Conservation (phyloP, 2,797 vertebrate genomes). For the Simalia tracyae region DNA sequence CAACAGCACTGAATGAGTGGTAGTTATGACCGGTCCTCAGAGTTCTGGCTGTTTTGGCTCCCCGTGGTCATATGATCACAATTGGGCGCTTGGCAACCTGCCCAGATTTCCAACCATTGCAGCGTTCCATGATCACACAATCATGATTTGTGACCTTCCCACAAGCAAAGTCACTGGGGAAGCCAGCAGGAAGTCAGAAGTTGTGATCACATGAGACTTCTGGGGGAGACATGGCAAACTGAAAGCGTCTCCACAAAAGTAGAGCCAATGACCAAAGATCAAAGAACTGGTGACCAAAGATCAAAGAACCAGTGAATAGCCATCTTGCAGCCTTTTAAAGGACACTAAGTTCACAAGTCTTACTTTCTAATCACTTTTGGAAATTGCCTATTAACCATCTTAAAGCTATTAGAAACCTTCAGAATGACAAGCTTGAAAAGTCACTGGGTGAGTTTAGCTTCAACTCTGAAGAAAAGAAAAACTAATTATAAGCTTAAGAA, state of each 20-base stretch:
- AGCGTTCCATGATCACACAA: background rate
- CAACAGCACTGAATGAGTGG: background rate
- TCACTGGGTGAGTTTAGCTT: background rate
- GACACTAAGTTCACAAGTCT: background rate
- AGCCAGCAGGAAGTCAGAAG: background rate
- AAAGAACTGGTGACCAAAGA: background rate
- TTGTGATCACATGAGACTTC: background rate
- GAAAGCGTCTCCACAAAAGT: background rate
- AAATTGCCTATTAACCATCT: background rate
- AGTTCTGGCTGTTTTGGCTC: background rate
- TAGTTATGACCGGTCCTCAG: background rate
- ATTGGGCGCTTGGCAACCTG: background rate
- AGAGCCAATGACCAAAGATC: background rate
- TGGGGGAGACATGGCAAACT: background rate
- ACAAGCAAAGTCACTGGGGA: background rate
- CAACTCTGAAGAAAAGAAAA: background rate
- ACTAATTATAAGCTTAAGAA: background rate
- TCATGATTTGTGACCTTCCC: background rate
- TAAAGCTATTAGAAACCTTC: background rate
- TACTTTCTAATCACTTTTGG: background rate
- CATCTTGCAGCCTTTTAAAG: background rate
- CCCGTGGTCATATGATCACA: background rate
- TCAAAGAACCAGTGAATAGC: background rate
- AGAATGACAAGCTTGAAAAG: background rate
- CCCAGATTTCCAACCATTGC: background rate